phyloP scores from a whole-genome alignment of 1,140 invertebrate genomes.

The Drosophila pseudoananassae region DNA sequence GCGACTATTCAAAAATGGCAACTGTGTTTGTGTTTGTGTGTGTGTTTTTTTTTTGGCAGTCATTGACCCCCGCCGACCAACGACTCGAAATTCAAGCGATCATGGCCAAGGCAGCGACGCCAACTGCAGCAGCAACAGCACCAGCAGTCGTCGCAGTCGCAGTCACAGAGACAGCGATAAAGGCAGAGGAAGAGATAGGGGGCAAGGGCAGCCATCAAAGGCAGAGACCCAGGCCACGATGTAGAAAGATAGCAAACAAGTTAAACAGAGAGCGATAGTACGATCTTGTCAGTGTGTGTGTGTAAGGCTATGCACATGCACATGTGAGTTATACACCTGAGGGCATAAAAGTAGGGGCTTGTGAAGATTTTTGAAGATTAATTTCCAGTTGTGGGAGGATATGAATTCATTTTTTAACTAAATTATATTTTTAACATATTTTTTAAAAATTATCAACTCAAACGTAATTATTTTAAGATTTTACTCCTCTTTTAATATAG shows the following conservation, averaged over 20 bases:
- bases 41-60: slow-evolving; percentile 71
- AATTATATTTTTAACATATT: too few relatives aligned
- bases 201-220: neutral
- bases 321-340: neutral
- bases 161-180: neutral
- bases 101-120: slow-evolving; percentile 54
- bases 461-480: too few relatives aligned
- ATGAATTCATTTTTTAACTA: too few relatives aligned
- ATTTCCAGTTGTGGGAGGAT: too few relatives aligned
- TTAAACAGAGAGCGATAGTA: slow-evolving; percentile 75
- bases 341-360: too few relatives aligned
- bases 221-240: slow-evolving; percentile 31
- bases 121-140: neutral
- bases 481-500: too few relatives aligned
- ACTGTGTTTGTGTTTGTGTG: slow-evolving; percentile 36
- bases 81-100: slow-evolving; percentile 43
- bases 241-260: slow-evolving; percentile 82
- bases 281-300: neutral
- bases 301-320: slow-evolving; percentile 20
- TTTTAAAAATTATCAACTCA: too few relatives aligned
- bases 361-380: too few relatives aligned
- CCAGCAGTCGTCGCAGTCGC: neutral
- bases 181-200: slow-evolving; percentile 3
- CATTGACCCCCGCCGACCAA: slow-evolving; percentile 65
- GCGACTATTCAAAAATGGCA: slow-evolving; percentile 68